Evolutionary conservation across 2,888 invertebrate species (phyloP).

Genomic region (Mycogona germanica): DNA sequence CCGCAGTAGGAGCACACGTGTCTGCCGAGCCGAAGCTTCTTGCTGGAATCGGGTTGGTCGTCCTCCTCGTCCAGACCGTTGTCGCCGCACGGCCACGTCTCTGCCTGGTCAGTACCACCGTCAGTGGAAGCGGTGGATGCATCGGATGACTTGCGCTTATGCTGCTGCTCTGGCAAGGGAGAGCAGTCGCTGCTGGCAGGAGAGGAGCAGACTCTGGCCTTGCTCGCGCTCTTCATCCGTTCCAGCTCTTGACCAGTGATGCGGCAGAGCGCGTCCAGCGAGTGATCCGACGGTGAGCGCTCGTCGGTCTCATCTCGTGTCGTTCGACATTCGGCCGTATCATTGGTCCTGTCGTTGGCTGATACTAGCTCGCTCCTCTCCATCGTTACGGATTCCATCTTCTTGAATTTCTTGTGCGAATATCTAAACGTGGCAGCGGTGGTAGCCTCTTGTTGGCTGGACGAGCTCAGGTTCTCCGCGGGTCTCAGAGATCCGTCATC

Average conservation of each 20-base stretch:
- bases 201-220: too few relatives aligned
- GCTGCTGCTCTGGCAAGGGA: not conserved
- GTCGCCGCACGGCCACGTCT: not conserved
- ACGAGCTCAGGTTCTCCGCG: not conserved
- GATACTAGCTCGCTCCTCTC: too few relatives aligned
- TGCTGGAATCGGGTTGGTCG: conserved; percentile 11
- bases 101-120: too few relatives aligned
- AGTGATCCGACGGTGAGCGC: too few relatives aligned
- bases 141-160: not conserved
- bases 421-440: not conserved
- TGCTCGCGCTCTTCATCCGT: conserved; percentile 16
- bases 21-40: conserved; percentile 37
- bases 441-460: not conserved
- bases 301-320: too few relatives aligned
- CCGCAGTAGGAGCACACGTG: conserved; percentile 81
- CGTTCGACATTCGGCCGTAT: too few relatives aligned
- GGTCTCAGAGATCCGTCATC: too few relatives aligned
- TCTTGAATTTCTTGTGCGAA: conserved; percentile 79
- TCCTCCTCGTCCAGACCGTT: conserved; percentile 29
- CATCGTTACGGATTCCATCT: conserved; percentile 45
- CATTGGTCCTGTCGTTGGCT: too few relatives aligned
- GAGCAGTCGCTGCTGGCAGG: too few relatives aligned
- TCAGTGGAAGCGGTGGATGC: not conserved
- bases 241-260: conserved; percentile 20
- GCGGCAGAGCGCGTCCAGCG: conserved; percentile 20